A percentile compares a stretch with the other conserved stretches of the same genome.
These are phyloP conservation scores for Grantiella picta DNA, from an alignment of 2,113 vertebrate genomes.

Conservation along the genomic window DNA sequence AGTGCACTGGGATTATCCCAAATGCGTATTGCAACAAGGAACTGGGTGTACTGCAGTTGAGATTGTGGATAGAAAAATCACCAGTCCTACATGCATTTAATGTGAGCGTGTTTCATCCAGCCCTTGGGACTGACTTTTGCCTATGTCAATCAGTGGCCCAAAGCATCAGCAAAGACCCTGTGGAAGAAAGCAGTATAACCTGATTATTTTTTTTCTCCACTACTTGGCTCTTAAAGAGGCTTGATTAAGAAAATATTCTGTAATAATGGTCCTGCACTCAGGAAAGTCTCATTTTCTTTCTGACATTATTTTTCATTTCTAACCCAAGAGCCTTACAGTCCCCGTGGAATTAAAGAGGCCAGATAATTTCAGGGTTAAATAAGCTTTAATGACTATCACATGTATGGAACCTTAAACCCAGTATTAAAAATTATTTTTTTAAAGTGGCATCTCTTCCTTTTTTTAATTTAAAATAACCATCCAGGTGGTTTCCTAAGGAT, in stretches of 20 bases:
- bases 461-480: constrained; percentile 80
- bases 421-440: constrained; percentile 77
- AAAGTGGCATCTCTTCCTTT: constrained; percentile 82
- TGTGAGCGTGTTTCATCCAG: neutral
- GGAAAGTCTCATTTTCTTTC: constrained; percentile 67
- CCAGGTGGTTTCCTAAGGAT: constrained; percentile 82
- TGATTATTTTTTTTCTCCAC: neutral
- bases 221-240: constrained; percentile 8
- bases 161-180: neutral
- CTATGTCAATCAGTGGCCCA: neutral
- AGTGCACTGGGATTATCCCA: constrained; percentile 38
- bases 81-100: neutral
- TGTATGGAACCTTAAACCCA: constrained; percentile 77
- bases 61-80: neutral
- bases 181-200: neutral
- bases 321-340: constrained; percentile 67
- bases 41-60: constrained; percentile 2
- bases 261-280: constrained; percentile 52
- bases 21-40: constrained; percentile 1
- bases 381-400: constrained; percentile 84
- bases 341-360: constrained; percentile 68
- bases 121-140: neutral
- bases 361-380: constrained; percentile 84
- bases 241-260: constrained; percentile 59
- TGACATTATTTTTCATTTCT: constrained; percentile 75